Percentiles rank a stretch among this genome's conserved stretches.
phyloP scores from a whole-genome alignment of 2,888 invertebrate species.

The Busseola fusca region DNA sequence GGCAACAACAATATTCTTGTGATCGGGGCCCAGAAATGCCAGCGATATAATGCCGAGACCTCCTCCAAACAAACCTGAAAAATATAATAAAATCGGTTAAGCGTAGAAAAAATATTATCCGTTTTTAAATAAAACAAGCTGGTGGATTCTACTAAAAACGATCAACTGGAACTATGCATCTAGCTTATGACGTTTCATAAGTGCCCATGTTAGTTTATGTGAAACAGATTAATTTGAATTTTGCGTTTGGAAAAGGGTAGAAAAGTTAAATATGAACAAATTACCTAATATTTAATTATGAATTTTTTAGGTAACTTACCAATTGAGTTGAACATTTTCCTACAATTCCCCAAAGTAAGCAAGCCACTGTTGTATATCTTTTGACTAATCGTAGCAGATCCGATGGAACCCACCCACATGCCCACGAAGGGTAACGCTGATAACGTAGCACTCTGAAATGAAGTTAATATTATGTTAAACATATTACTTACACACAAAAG shows the following conservation, averaged over 20 bases:
- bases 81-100: background rate
- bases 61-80: constrained; percentile 89
- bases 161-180: background rate
- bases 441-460: constrained; percentile 89
- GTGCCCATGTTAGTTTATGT: background rate
- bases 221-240: too few relatives aligned
- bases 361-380: constrained; percentile 74
- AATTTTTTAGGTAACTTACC: constrained; percentile 65
- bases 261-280: background rate
- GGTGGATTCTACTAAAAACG: too few relatives aligned
- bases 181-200: background rate
- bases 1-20: constrained; percentile 85
- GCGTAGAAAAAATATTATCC: background rate
- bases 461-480: background rate
- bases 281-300: too few relatives aligned
- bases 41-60: constrained; percentile 90
- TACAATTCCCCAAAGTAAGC: constrained; percentile 68
- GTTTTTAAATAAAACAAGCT: too few relatives aligned
- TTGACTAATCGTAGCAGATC: constrained; percentile 90
- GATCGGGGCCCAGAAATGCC: constrained; percentile 82
- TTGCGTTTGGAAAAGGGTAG: background rate
- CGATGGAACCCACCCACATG: constrained; percentile 91
- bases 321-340: constrained; percentile 88
- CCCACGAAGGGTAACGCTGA: constrained; percentile 93
- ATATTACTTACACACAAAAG: background rate